These are phyloP conservation scores for Numida meleagris DNA, from an alignment of 2,113 vertebrate species.

Conservation along the genomic window DNA sequence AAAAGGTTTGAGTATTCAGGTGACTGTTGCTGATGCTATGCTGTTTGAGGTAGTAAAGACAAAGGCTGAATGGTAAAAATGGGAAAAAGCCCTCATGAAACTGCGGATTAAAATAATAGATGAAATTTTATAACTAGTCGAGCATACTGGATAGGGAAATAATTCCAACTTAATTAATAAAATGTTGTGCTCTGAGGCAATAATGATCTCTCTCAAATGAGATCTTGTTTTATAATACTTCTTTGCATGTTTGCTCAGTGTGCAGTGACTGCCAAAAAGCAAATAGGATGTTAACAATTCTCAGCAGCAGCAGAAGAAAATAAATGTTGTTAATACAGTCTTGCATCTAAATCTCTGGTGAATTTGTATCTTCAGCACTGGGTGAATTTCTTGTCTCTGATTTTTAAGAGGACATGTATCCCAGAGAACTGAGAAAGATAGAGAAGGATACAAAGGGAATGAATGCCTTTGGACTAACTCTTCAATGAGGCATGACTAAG, in stretches of 20 bases:
- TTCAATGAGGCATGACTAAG: rapidly evolving
- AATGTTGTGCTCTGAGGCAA: neutral
- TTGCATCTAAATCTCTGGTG: neutral
- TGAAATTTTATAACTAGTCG: neutral
- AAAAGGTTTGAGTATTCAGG: neutral
- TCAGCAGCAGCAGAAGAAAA: neutral
- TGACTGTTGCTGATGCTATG: neutral
- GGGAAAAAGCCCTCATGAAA: neutral
- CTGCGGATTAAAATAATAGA: neutral
- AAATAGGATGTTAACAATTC: neutral
- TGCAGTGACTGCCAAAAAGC: neutral
- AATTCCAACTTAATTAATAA: neutral
- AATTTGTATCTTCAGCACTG: neutral
- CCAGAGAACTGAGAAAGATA: neutral
- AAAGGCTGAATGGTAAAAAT: neutral
- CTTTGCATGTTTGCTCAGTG: neutral
- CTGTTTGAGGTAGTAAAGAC: neutral
- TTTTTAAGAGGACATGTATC: neutral
- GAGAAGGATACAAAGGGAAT: neutral
- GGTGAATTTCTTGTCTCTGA: neutral
- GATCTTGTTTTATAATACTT: neutral
- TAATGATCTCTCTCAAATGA: neutral
- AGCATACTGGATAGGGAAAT: neutral
- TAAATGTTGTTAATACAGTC: neutral
- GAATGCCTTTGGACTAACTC: neutral